Evolutionary conservation across 2,888 invertebrate genomes (phyloP).

Genomic region (Tipula unca): DNA sequence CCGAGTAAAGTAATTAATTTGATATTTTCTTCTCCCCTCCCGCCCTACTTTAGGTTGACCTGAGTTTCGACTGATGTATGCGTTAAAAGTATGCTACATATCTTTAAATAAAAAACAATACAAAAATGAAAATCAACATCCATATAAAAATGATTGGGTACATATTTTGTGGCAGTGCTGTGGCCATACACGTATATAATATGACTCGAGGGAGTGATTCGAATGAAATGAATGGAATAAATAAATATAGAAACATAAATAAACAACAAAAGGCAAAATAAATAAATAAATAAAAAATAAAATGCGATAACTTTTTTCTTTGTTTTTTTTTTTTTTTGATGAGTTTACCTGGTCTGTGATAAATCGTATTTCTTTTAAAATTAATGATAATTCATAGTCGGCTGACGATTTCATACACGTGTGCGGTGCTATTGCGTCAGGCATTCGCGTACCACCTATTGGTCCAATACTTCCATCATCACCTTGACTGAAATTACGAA

Average conservation of each 20-base stretch:
- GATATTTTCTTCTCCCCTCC: not conserved
- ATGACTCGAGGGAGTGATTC: not conserved
- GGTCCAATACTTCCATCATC: conserved; percentile 44
- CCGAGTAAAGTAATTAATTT: no score
- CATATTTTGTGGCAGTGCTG: not conserved
- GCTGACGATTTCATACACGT: conserved; percentile 73
- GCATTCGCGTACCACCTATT: conserved; percentile 62
- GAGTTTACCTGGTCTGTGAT: conserved; percentile 76
- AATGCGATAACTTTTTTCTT: not conserved
- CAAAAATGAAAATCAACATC: no score
- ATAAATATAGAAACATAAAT: not conserved
- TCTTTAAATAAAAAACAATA: not conserved
- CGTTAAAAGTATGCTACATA: not conserved
- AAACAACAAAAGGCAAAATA: not conserved
- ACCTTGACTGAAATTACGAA: conserved; percentile 33
- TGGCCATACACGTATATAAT: not conserved
- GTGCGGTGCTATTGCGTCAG: conserved; percentile 66
- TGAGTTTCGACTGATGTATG: not conserved
- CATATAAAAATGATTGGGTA: not conserved
- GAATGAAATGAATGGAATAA: not conserved
- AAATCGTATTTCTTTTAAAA: conserved; percentile 88
- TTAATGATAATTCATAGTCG: conserved; percentile 88
- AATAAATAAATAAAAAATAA: not conserved
- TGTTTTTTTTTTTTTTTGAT: not conserved
- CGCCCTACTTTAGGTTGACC: not conserved